A percentile compares a stretch with the other conserved stretches of the same genome.
Conservation (phyloP, 2,113 vertebrate species). For the Uropsilus gracilis region DNA sequence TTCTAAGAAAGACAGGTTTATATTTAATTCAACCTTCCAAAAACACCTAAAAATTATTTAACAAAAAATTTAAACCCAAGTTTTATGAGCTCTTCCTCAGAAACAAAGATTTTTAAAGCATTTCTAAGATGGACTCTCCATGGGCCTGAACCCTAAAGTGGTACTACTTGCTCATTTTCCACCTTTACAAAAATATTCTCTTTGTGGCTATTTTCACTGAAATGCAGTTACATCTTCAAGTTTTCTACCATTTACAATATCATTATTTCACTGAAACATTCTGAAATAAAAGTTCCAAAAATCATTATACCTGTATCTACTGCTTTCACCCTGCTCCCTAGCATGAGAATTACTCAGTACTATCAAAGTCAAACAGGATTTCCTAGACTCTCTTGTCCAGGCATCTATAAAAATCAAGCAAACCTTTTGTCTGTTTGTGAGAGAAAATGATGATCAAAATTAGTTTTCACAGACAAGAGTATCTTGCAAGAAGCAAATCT, state of each 20-base stretch:
- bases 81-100: conserved; percentile 18
- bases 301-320: background rate
- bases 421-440: background rate
- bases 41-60: background rate
- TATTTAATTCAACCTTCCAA: background rate
- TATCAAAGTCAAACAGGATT: background rate
- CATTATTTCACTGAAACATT: background rate
- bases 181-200: background rate
- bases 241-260: background rate
- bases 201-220: background rate
- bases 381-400: background rate
- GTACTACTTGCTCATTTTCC: background rate
- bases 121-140: background rate
- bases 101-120: background rate
- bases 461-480: background rate
- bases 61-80: background rate
- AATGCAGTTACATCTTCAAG: background rate
- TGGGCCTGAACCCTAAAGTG: background rate
- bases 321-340: background rate
- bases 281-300: background rate
- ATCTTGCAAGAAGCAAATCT: background rate
- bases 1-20: background rate
- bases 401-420: background rate
- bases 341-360: background rate
- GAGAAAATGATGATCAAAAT: background rate